These are phyloP conservation scores for Diphyllodes magnificus DNA, from an alignment of 2,113 vertebrate species.

Conservation along the genomic window DNA sequence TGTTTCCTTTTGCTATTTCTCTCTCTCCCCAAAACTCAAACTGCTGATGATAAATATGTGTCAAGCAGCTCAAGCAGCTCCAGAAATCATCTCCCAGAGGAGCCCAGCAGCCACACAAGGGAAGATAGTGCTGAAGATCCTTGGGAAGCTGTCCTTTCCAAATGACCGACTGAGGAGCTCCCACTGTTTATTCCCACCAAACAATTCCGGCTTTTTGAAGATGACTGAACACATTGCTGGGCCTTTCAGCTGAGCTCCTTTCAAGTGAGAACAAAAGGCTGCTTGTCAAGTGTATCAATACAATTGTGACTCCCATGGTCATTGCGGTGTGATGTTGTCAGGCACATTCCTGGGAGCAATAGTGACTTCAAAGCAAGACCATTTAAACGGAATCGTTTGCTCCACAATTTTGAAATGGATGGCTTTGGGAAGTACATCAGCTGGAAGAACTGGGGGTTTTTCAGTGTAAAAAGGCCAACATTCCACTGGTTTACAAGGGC, in stretches of 20 bases:
- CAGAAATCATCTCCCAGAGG: neutral
- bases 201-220: neutral
- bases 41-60: neutral
- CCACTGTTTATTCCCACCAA: constrained; percentile 8
- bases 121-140: neutral
- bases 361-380: neutral
- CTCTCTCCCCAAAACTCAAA: neutral
- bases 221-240: constrained; percentile 1
- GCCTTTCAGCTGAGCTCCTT: constrained; percentile 33
- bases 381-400: neutral
- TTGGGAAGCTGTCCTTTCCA: constrained; percentile 1
- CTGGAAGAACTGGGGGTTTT: neutral
- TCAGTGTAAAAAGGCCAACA: neutral
- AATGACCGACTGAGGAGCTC: neutral
- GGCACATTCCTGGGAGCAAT: neutral
- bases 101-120: neutral
- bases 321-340: neutral
- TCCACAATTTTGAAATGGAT: neutral
- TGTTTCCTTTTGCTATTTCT: neutral
- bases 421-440: neutral
- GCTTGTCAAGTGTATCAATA: neutral
- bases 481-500: neutral
- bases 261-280: constrained; percentile 35
- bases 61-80: neutral
- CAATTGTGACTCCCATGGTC: constrained; percentile 1